Evolutionary conservation across 1,140 invertebrate species (phyloP).

Genomic region (Eumaeus atala): DNA sequence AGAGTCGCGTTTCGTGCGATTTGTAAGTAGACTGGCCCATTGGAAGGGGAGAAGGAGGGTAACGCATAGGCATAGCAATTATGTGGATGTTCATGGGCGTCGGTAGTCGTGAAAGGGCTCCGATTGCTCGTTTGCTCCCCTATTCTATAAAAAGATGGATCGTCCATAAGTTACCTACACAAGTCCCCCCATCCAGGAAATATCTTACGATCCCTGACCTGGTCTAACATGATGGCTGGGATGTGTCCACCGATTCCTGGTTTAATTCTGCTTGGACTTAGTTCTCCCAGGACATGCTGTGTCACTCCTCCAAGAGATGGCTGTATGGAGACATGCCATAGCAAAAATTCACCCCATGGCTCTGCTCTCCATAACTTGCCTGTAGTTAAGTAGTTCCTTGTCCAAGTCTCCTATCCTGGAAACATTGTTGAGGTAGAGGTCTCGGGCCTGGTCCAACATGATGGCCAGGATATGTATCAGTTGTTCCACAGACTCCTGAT

Average conservation of each 20-base stretch:
- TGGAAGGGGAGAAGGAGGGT: too few species aligned
- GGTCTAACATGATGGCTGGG: constrained; percentile 76
- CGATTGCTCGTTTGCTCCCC: too few species aligned
- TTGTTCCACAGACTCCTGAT: constrained; percentile 67
- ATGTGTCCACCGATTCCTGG: constrained; percentile 76
- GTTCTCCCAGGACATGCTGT: constrained; percentile 61
- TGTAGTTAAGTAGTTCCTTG: constrained; percentile 26
- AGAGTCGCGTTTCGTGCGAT: too few species aligned
- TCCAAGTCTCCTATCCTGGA: constrained; percentile 34
- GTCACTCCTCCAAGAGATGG: constrained; percentile 70
- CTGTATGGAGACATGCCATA: too few species aligned
- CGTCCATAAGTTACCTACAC: constrained; percentile 44
- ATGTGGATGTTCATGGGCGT: too few species aligned
- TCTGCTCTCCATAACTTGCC: too few species aligned
- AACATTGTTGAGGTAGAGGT: constrained; percentile 24
- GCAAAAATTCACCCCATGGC: too few species aligned
- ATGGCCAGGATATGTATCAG: constrained; percentile 73
- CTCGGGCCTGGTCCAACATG: constrained; percentile 78
- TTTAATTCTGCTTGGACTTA: constrained; percentile 43
- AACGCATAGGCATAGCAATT: too few species aligned
- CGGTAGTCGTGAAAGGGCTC: too few species aligned
- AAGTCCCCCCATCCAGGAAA: too few species aligned
- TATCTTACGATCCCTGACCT: constrained; percentile 78
- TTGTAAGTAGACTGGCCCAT: too few species aligned
- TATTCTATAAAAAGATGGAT: too few species aligned